phyloP scores from a whole-genome alignment of 2,113 vertebrate genomes.

The Brachyistius frenatus region DNA sequence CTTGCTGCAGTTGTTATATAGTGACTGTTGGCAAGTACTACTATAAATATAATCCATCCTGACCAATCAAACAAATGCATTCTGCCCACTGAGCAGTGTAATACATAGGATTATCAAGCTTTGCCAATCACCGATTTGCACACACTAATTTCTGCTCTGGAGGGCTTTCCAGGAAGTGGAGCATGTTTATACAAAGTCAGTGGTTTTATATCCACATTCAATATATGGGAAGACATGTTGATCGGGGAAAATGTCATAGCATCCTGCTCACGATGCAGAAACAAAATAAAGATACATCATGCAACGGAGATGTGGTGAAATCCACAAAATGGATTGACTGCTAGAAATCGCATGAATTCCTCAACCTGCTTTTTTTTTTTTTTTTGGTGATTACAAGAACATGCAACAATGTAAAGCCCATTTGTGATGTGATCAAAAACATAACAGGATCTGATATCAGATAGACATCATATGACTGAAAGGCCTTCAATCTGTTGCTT shows the following conservation, averaged over 20 bases:
- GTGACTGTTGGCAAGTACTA: constrained; percentile 19
- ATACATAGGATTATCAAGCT: constrained; percentile 60
- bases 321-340: constrained; percentile 20
- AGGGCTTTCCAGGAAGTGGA: constrained; percentile 43
- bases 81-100: constrained; percentile 63
- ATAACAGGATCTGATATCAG: constrained; percentile 32
- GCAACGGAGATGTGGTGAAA: constrained; percentile 9
- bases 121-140: constrained; percentile 55
- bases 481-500: constrained; percentile 31
- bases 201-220: constrained; percentile 32
- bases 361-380: constrained; percentile 1
- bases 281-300: constrained; percentile 5
- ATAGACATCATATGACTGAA: constrained; percentile 30
- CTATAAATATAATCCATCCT: constrained; percentile 57
- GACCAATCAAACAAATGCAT: constrained; percentile 60
- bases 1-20: constrained; percentile 26
- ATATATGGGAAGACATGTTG: constrained; percentile 26
- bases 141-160: constrained; percentile 32
- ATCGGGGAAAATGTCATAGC: constrained; percentile 1
- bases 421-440: neutral
- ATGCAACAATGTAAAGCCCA: constrained; percentile 15
- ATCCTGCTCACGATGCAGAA: constrained; percentile 11
- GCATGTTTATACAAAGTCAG: constrained; percentile 33
- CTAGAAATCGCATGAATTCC: constrained; percentile 16
- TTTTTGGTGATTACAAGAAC: constrained; percentile 3